Percentiles rank a stretch among this genome's conserved stretches.
Evolutionary conservation across 2,888 invertebrate species (phyloP).

Genomic region (Stratiomys singularior): DNA sequence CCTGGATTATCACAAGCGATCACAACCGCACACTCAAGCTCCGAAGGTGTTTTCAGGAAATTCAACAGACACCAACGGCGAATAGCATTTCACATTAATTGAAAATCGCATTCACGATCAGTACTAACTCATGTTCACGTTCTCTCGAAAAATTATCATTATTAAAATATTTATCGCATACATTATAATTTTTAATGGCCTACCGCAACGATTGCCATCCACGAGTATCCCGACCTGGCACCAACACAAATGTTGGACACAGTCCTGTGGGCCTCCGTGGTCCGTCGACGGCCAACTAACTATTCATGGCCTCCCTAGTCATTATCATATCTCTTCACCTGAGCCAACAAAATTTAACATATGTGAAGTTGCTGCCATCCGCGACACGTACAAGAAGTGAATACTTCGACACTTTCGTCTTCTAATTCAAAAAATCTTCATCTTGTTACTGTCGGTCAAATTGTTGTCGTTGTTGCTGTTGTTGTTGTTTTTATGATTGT

Average conservation of each 20-base stretch:
- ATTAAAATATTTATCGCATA: slow-evolving; percentile 37
- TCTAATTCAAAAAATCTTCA: slow-evolving; percentile 25
- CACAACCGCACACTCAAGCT: background rate
- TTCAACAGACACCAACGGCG: background rate
- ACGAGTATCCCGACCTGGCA: background rate
- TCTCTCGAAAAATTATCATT: slow-evolving; percentile 28
- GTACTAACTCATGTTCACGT: slow-evolving; percentile 16
- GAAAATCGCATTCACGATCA: slow-evolving; percentile 21
- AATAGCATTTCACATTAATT: slow-evolving; percentile 13
- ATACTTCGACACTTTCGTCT: slow-evolving; percentile 41
- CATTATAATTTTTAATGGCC: slow-evolving; percentile 34
- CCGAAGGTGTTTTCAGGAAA: slow-evolving; percentile 17
- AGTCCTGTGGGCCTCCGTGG: no score
- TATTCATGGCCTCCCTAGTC: slow-evolving; percentile 22
- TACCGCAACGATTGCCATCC: slow-evolving; percentile 20
- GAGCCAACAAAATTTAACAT: background rate
- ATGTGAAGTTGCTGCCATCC: slow-evolving; percentile 13
- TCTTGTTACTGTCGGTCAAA: background rate
- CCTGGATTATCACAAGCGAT: background rate
- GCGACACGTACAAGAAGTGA: slow-evolving; percentile 13
- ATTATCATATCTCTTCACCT: slow-evolving; percentile 19
- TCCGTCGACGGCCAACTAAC: background rate
- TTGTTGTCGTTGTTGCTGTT: background rate
- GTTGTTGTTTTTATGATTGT: background rate
- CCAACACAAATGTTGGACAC: background rate